A percentile compares a stretch with the other conserved stretches of the same genome.
Evolutionary conservation across 2,113 vertebrate species (phyloP).

Genomic region (Marmota monax): DNA sequence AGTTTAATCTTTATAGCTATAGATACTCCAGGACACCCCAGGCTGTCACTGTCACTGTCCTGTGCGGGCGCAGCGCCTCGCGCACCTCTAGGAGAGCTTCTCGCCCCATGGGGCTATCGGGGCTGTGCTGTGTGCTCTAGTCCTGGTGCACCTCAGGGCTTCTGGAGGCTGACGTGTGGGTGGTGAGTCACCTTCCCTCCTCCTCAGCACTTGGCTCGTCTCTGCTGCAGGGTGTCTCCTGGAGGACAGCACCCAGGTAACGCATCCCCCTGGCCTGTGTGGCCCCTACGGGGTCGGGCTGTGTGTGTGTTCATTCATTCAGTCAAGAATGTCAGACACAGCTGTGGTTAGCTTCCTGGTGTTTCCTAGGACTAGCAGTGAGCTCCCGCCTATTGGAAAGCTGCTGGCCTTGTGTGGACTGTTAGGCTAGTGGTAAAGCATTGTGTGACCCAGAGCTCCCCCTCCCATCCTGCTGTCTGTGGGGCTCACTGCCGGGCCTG

Average conservation of each 20-base stretch:
- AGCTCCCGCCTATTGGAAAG: background rate
- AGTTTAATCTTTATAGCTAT: background rate
- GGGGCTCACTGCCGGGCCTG: too few species aligned
- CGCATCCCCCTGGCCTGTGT: background rate
- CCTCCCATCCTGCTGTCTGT: fast-evolving
- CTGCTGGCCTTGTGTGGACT: fast-evolving
- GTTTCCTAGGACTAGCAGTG: background rate
- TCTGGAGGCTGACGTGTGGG: background rate
- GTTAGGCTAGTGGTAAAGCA: background rate
- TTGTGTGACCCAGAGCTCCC: background rate
- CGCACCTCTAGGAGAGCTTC: background rate
- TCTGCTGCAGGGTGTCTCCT: constrained; percentile 84
- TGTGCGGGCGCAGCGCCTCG: fast-evolving
- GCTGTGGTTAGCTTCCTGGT: background rate
- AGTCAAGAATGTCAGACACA: fast-evolving
- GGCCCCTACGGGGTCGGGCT: background rate
- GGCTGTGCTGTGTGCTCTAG: fast-evolving
- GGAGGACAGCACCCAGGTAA: constrained; percentile 87
- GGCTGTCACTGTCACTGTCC: fast-evolving
- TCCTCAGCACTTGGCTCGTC: constrained; percentile 81
- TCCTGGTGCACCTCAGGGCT: too few species aligned
- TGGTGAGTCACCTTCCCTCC: constrained; percentile 62
- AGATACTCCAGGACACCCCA: too few species aligned
- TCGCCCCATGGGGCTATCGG: too few species aligned
- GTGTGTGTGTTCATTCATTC: background rate